A percentile compares a stretch with the other conserved stretches of the same genome.
phyloP scores from a whole-genome alignment of 2,113 vertebrate genomes.

The Larimichthys polyactis region DNA sequence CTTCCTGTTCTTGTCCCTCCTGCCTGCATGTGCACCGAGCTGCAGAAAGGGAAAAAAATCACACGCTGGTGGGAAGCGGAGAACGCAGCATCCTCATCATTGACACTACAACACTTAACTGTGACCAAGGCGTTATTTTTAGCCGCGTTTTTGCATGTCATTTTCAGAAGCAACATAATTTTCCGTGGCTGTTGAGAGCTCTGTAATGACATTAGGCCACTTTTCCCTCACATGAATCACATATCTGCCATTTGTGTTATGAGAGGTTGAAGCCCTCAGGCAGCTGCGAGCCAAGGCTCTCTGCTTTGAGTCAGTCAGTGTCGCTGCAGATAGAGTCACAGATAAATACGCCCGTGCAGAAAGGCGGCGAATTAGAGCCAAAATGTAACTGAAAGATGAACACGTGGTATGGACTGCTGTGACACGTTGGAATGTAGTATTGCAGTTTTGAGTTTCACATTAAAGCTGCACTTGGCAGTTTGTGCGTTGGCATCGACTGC shows the following conservation, averaged over 20 bases:
- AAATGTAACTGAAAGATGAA: constrained; percentile 44
- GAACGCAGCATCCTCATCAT: constrained; percentile 37
- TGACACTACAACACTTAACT: constrained; percentile 41
- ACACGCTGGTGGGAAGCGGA: constrained; percentile 40
- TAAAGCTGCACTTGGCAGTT: constrained; percentile 50
- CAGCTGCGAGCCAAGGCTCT: constrained; percentile 33
- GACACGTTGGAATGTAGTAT: constrained; percentile 55
- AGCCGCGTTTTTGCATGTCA: constrained; percentile 29
- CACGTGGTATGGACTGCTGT: constrained; percentile 14
- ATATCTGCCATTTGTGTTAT: constrained; percentile 55
- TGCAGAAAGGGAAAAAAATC: constrained; percentile 45
- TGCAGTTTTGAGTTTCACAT: constrained; percentile 64
- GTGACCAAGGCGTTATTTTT: constrained; percentile 57
- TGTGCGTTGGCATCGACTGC: constrained; percentile 32
- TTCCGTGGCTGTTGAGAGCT: constrained; percentile 34
- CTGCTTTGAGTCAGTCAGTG: constrained; percentile 54
- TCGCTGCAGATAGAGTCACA: constrained; percentile 37
- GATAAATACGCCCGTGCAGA: constrained; percentile 49
- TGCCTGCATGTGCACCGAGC: constrained; percentile 12
- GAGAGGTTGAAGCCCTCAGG: constrained; percentile 34
- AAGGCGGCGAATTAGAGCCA: constrained; percentile 26
- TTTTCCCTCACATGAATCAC: constrained; percentile 61
- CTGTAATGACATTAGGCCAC: constrained; percentile 39
- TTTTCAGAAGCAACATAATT: constrained; percentile 39
- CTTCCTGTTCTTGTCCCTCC: constrained; percentile 18